Evolutionary conservation across 2,113 vertebrate genomes (phyloP).

Genomic region (Nycticorax nycticorax): DNA sequence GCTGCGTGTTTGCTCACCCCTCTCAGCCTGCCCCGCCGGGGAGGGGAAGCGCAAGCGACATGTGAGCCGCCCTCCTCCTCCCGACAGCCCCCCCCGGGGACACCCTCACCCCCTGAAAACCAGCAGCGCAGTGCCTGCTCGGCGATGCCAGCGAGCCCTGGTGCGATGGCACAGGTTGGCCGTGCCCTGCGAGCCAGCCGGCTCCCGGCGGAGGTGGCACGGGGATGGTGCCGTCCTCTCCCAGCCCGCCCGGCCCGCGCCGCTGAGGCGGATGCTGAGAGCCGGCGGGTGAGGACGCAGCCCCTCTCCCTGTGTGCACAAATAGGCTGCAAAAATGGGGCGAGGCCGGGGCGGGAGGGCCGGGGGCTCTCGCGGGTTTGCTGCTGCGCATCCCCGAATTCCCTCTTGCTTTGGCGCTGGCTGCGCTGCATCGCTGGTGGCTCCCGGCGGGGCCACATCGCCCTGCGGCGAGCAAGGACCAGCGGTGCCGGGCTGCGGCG

Average conservation of each 20-base stretch:
- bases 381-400: background rate
- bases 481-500: background rate
- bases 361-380: background rate
- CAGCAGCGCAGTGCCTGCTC: background rate
- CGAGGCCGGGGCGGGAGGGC: background rate
- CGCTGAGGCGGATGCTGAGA: background rate
- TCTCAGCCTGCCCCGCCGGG: background rate
- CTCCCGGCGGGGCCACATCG: accelerated
- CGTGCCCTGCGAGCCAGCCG: accelerated
- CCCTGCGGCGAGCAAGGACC: background rate
- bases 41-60: background rate
- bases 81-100: background rate
- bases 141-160: background rate
- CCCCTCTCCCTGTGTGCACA: background rate
- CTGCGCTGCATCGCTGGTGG: accelerated
- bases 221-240: background rate
- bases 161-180: background rate
- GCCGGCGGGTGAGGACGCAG: accelerated
- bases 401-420: background rate
- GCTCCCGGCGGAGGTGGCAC: background rate
- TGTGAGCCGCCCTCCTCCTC: constrained; percentile 21
- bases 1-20: constrained; percentile 49
- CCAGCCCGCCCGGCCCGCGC: background rate
- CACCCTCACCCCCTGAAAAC: accelerated
- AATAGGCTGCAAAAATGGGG: background rate